A percentile compares a stretch with the other conserved stretches of the same genome.
These are phyloP conservation scores for Meteorus sp. DNA, from an alignment of 1,140 invertebrate genomes.

Conservation along the genomic window DNA sequence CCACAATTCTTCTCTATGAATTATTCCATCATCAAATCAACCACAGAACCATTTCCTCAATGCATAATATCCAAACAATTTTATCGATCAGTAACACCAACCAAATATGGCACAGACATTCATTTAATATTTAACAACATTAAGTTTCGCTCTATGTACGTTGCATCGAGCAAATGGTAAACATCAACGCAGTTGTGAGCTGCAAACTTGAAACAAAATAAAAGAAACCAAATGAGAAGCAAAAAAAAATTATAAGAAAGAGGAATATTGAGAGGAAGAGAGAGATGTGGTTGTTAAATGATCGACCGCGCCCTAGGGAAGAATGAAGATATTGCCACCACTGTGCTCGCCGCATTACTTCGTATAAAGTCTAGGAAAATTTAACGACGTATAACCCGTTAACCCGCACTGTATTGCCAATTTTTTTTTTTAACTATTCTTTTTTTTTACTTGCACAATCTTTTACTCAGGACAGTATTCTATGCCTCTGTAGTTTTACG, in stretches of 20 bases:
- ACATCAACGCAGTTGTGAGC: no score
- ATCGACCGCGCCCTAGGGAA: constrained; percentile 15
- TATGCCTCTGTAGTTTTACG: constrained; percentile 16
- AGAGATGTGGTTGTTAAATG: constrained; percentile 2
- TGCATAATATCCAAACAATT: no score
- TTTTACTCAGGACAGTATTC: constrained; percentile 7
- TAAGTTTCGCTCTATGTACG: no score
- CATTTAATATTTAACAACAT: no score
- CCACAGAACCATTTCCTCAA: no score
- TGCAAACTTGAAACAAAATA: no score
- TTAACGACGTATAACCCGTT: constrained; percentile 21
- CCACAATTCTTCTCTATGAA: no score
- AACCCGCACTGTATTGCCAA: constrained; percentile 4
- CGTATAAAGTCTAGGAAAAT: neutral
- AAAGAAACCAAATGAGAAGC: no score
- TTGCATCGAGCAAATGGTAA: no score
- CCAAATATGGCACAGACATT: no score
- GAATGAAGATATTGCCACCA: constrained; percentile 18
- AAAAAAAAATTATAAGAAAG: neutral
- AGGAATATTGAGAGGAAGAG: neutral
- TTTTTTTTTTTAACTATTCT: constrained; percentile 5
- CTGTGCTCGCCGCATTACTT: neutral
- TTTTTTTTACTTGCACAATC: neutral
- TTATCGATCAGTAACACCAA: no score
- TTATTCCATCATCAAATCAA: no score